A percentile compares a stretch with the other conserved stretches of the same genome.
Evolutionary conservation across 2,113 vertebrate species (phyloP).

Genomic region (Ctenodactylus gundi): DNA sequence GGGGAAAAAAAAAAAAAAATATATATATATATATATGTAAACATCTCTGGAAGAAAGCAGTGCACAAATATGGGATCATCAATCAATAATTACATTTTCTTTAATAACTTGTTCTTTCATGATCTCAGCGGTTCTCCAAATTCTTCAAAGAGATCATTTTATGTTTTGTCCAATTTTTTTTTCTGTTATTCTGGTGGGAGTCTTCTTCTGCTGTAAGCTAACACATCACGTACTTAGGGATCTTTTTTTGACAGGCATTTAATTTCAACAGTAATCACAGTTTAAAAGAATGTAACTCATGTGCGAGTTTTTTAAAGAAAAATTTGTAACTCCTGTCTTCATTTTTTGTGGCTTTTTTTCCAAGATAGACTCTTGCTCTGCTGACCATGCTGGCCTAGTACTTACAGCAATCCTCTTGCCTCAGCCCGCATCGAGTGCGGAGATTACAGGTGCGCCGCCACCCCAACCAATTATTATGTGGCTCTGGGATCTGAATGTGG

Average conservation of each 20-base stretch:
- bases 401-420: too few relatives aligned
- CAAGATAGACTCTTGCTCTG: too few relatives aligned
- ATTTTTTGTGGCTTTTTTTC: too few relatives aligned
- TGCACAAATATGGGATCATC: conserved; percentile 25
- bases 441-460: too few relatives aligned
- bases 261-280: conserved; percentile 37
- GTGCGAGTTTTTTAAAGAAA: conserved; percentile 40
- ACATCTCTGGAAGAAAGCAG: neutral
- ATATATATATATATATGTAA: too few relatives aligned
- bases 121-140: conserved; percentile 3
- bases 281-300: conserved; percentile 58
- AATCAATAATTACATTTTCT: conserved; percentile 22
- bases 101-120: conserved; percentile 20
- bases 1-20: too few relatives aligned
- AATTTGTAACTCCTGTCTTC: neutral
- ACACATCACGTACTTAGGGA: conserved; percentile 10
- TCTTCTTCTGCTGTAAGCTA: conserved; percentile 36
- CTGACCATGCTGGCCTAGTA: too few relatives aligned
- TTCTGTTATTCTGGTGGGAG: conserved; percentile 21
- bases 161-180: conserved; percentile 45
- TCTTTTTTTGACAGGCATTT: conserved; percentile 38
- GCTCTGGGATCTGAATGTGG: too few relatives aligned
- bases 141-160: conserved; percentile 40
- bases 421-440: too few relatives aligned
- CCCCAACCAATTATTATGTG: too few relatives aligned